Evolutionary conservation across 2,888 invertebrate genomes (phyloP).

Genomic region (Macaria liturata): DNA sequence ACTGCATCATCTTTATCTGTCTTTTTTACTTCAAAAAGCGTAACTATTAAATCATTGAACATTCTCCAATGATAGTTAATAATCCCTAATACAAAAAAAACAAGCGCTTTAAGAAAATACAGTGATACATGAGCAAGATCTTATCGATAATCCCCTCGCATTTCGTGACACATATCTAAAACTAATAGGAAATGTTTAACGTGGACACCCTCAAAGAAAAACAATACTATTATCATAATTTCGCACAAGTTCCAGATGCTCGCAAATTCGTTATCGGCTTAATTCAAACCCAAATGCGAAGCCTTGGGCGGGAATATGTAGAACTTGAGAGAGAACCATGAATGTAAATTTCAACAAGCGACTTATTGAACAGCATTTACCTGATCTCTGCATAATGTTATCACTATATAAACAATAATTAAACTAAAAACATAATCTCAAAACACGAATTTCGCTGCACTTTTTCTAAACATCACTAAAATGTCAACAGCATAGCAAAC

Average conservation of each 20-base stretch:
- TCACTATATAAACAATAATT: constrained; percentile 50
- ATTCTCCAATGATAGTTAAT: too few species aligned
- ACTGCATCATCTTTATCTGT: too few species aligned
- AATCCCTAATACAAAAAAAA: too few species aligned
- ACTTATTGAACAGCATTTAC: constrained; percentile 17
- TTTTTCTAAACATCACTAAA: constrained; percentile 48
- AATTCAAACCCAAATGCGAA: constrained; percentile 19
- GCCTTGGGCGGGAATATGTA: constrained; percentile 31
- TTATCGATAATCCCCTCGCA: too few species aligned
- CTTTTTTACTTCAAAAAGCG: too few species aligned
- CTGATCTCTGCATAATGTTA: constrained; percentile 43
- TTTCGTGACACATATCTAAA: too few species aligned
- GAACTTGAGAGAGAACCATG: not conserved
- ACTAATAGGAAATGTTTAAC: too few species aligned
- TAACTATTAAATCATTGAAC: too few species aligned
- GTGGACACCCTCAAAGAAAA: too few species aligned
- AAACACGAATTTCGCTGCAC: constrained; percentile 60
- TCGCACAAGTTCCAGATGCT: constrained; percentile 4
- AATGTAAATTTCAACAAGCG: not conserved
- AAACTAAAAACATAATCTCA: constrained; percentile 73
- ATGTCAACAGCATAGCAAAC: constrained; percentile 66
- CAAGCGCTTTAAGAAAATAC: too few species aligned
- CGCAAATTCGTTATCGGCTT: constrained; percentile 21
- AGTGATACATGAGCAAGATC: too few species aligned
- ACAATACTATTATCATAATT: not conserved